A percentile compares a stretch with the other conserved stretches of the same genome.
Conservation (phyloP, 2,888 invertebrate species). For the Marasmarcha lunaedactyla region DNA sequence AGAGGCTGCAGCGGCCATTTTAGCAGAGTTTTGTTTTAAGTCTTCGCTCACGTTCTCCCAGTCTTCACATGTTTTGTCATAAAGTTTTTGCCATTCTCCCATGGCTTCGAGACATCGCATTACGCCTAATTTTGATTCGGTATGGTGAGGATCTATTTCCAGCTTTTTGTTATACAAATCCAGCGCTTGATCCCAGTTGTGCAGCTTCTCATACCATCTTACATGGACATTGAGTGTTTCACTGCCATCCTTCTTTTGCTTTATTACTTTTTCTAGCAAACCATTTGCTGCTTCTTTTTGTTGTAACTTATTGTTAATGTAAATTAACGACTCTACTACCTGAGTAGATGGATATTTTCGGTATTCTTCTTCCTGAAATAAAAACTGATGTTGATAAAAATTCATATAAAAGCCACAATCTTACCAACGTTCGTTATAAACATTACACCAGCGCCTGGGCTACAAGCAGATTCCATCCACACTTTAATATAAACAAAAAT, state of each 20-base stretch:
- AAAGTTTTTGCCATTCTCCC: conserved; percentile 95
- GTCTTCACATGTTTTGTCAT: conserved; percentile 80
- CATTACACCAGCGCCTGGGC: no score
- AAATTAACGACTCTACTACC: conserved; percentile 92
- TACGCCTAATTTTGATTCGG: conserved; percentile 89
- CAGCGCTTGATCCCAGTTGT: conserved; percentile 98
- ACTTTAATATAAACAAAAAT: no score
- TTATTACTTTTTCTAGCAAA: conserved; percentile 87
- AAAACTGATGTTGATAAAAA: conserved; percentile 6
- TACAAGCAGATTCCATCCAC: no score
- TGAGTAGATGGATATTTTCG: conserved; percentile 74
- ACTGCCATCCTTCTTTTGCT: conserved; percentile 73
- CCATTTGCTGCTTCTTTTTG: conserved; percentile 98
- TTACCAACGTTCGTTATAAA: no score
- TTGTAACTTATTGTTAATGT: conserved; percentile 97
- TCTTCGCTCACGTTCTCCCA: conserved; percentile 61
- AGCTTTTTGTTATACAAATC: conserved; percentile 86
- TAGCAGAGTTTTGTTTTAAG: conserved; percentile 76
- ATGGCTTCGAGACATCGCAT: conserved; percentile 97
- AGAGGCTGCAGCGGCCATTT: conserved; percentile 92
- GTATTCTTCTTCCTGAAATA: conserved; percentile 87
- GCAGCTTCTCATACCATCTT: conserved; percentile 98
- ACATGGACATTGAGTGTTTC: conserved; percentile 73
- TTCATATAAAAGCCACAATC: no score
- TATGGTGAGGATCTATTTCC: conserved; percentile 74